Evolutionary conservation across 2,888 invertebrate species (phyloP).

Genomic region (Caenorhabditis wallacei): DNA sequence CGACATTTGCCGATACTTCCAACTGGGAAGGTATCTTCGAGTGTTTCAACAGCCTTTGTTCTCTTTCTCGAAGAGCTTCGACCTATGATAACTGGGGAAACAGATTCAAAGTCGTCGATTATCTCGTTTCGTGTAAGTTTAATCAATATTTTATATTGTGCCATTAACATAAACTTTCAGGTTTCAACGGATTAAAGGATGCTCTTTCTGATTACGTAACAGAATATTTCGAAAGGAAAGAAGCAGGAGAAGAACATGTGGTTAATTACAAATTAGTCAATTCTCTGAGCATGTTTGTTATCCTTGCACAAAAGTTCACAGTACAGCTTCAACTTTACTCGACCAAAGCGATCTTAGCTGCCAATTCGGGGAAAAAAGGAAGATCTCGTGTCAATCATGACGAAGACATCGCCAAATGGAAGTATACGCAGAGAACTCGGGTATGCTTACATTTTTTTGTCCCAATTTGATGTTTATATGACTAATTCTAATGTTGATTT

Average conservation of each 20-base stretch:
- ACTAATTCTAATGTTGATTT: not conserved
- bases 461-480: too few species aligned
- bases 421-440: conserved; percentile 33
- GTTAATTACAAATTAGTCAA: conserved; percentile 19
- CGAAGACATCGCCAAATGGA: conserved; percentile 53
- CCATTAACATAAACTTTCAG: conserved; percentile 3
- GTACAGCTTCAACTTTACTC: conserved; percentile 50
- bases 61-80: conserved; percentile 41
- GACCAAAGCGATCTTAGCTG: not conserved
- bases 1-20: conserved; percentile 5
- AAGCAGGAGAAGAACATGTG: not conserved
- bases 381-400: conserved; percentile 36
- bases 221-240: conserved; percentile 7
- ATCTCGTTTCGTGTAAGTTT: conserved; percentile 42
- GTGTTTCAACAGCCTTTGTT: conserved; percentile 37
- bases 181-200: conserved; percentile 19
- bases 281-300: conserved; percentile 45
- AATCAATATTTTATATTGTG: not conserved
- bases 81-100: conserved; percentile 53
- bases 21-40: conserved; percentile 52
- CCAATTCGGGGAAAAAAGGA: conserved; percentile 1
- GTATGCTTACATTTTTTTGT: conserved; percentile 23
- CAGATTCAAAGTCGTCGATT: conserved; percentile 43
- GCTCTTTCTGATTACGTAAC: not conserved
- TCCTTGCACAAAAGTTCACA: conserved; percentile 27